Evolutionary conservation across 2,113 vertebrate species (phyloP), one percentile per base, ranked within the genome.

Genomic region (Eulemur rufifrons): DNA sequence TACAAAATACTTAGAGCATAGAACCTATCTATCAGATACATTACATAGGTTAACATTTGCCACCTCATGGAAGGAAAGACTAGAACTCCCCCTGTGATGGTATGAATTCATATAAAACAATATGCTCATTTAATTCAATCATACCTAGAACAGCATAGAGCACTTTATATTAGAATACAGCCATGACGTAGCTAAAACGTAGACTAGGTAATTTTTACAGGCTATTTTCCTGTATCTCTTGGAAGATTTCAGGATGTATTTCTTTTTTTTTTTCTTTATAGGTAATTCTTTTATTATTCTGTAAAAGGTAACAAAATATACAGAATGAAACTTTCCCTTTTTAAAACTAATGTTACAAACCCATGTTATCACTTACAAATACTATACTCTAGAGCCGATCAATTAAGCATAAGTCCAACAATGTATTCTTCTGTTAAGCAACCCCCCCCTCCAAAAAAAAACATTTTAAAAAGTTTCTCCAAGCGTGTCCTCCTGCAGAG

Each of bases 291-390:
- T 98, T 98, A 98, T 95, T 98, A 98, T 98, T 98, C 98, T 99
- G 98, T 98, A 98, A 99, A 98, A 99, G 99, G 98, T 98, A 99
- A 99, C 99, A 99, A 99, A 99, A 99, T 99, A 99, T 99, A 99
- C 99, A 99, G 99, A 99, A 99, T 98, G 98, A 98, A 98, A 98
- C 78, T 97, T 98, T 98, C 98, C 98, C 99, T 98, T 99, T 98
- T 98, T 98, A 81, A 95, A 98, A 96, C 98, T 98, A 98, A 91
- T 90, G 97, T 82, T 98, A 98, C 98, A 98, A 97, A 99, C 98
- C 98, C 97, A 97, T 34, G 23, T 96, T 96, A 95, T 95, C 98
- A 98, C 98, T 95, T 96, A 99, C 99, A 99, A 99, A 99, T 99
- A 99, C 98, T 98, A 98, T 97, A 97, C 89, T 84, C 89, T 98